Conservation (phyloP, 2,797 vertebrate genomes). For the Botia kubotai region DNA sequence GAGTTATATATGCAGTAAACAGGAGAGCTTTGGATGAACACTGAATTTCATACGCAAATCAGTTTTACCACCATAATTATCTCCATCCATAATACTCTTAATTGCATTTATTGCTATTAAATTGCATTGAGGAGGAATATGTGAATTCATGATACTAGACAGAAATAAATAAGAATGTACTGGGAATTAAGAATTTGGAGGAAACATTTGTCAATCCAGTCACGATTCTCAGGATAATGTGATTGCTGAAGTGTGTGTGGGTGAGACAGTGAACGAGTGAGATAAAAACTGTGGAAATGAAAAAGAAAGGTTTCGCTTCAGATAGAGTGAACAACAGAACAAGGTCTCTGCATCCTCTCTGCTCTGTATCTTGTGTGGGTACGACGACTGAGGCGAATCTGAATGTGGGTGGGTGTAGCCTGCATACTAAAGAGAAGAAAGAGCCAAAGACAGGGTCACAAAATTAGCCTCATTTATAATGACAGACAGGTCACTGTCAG, state of each 20-base stretch:
- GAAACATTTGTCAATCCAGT: background rate
- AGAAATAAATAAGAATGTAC: background rate
- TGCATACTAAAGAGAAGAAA: slow-evolving; percentile 28
- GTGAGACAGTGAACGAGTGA: background rate
- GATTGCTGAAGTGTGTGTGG: background rate
- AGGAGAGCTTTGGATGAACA: too few relatives aligned
- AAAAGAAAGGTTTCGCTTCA: slow-evolving; percentile 3
- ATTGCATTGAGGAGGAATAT: too few relatives aligned
- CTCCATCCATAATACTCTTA: too few relatives aligned
- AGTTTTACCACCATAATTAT: too few relatives aligned
- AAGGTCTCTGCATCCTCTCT: background rate
- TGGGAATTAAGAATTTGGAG: background rate
- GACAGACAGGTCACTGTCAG: slow-evolving; percentile 3
- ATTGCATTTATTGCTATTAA: too few relatives aligned
- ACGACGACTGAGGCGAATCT: slow-evolving; percentile 17
- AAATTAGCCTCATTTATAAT: slow-evolving; percentile 17
- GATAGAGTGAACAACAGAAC: slow-evolving; percentile 5
- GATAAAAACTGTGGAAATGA: background rate
- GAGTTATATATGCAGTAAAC: too few relatives aligned
- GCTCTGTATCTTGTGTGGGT: slow-evolving; percentile 28
- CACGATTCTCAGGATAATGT: background rate
- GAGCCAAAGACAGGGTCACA: slow-evolving; percentile 19
- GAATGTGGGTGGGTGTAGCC: slow-evolving; percentile 38
- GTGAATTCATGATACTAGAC: background rate
- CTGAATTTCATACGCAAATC: too few relatives aligned